phyloP scores from a whole-genome alignment of 2,888 invertebrate species.

The Gerris lacustris region DNA sequence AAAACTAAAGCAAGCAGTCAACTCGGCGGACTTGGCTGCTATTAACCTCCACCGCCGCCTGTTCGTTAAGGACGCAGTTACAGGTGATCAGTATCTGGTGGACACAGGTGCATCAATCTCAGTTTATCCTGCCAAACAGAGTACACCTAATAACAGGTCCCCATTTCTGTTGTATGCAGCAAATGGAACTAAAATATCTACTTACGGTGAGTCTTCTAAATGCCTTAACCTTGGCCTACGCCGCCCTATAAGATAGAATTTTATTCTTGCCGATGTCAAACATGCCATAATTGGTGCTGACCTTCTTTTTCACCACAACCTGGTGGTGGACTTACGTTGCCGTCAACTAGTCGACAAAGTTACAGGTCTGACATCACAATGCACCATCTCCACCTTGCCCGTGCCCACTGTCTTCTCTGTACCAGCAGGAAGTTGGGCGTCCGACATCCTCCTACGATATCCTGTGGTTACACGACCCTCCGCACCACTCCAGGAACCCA shows the following conservation, averaged over 20 bases:
- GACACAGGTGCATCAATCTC: conserved; percentile 22
- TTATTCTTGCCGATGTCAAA: not conserved
- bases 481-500: not conserved
- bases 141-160: not conserved
- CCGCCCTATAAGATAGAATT: not conserved
- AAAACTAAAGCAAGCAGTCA: not conserved
- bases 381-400: not conserved
- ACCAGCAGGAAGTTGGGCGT: not conserved
- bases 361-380: not conserved
- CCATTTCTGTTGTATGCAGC: conserved; percentile 12
- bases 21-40: not conserved
- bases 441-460: not conserved
- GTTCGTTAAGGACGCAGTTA: conserved; percentile 7
- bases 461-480: not conserved
- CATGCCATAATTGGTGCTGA: not conserved
- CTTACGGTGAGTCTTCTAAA: not conserved
- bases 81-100: conserved; percentile 17
- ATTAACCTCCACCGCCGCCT: conserved; percentile 5
- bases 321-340: not conserved
- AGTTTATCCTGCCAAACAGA: conserved; percentile 10
- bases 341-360: not conserved
- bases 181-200: conserved; percentile 11
- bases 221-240: conserved; percentile 1
- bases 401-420: not conserved
- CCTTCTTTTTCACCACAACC: not conserved